Evolutionary conservation across 2,113 vertebrate genomes (phyloP), one percentile per base, ranked within the genome.

Genomic region (Abramis brama): DNA sequence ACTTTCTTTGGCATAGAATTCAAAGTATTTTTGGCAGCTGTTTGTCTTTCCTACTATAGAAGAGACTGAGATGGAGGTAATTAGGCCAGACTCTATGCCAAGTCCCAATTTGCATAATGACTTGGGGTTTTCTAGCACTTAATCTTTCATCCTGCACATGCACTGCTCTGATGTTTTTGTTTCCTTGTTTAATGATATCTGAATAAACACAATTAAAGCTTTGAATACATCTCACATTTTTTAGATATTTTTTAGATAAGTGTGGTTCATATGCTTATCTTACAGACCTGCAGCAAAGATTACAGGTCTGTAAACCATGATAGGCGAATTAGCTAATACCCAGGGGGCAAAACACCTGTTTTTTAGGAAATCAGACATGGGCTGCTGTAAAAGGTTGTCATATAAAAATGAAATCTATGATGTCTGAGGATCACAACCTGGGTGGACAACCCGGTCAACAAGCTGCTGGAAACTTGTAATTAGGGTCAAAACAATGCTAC

Each of bases 11-110:
- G 25, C 45, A n/a, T 8, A 55, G 77, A 57, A 45, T 85, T 70
- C 9, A 57, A 85, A 79, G 5, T 77, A 52, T 85, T 60, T 77
- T 36, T 59, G 12, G 43, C 62, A 73, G 64, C 36, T 21, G 23
- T 78, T 55, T 79, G 57, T 79, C 64, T 36, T 23, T 33, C 3
- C 64, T 3, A 25, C 5, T 27, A n/a, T 23, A 52, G 10, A 30
- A 43, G 33, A 45, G 45, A 83, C 30, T 17, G 21, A 52, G 9
- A 50, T 30, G 30, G 25, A 62, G 71, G 33, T 43, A 66, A 57
- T 62, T 52, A 68, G 25, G 62, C 8, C 5, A 82, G 25, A 82
- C 33, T 27, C 76, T 6, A 1, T 45, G 59, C 78, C 78, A 19
- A 27, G 78, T 47, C 57, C 39, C 12, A 45, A 36, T 80, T 64